Conservation (phyloP, 2,113 vertebrate genomes). For the Sitta europaea region DNA sequence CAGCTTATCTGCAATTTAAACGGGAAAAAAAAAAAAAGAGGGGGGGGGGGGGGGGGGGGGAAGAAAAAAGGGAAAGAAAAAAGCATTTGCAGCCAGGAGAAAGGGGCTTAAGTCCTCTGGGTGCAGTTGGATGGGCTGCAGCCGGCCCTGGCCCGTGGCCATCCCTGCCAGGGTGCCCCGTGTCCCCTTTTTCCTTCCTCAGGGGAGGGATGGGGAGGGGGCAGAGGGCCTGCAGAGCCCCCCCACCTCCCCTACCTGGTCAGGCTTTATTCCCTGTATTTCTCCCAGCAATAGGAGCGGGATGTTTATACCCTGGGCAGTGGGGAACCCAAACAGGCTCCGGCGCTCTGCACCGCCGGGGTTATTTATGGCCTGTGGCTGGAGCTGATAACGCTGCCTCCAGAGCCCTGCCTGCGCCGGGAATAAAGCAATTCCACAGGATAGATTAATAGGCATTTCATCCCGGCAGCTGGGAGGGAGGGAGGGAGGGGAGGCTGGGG, state of each 20-base stretch:
- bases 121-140: neutral
- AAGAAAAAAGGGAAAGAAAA: neutral
- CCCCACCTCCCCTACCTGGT: neutral
- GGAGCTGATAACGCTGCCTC: slow-evolving; percentile 28
- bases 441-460: slow-evolving; percentile 64
- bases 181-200: neutral
- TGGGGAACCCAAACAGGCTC: neutral
- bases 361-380: slow-evolving; percentile 52
- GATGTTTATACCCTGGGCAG: neutral
- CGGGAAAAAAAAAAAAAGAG: neutral
- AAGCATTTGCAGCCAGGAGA: neutral
- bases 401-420: neutral
- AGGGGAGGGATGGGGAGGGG: neutral
- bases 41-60: accelerated
- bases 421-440: slow-evolving; percentile 29
- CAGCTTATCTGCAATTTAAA: slow-evolving; percentile 50
- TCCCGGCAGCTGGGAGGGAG: neutral
- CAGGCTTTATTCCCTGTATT: neutral
- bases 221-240: neutral
- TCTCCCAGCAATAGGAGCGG: neutral
- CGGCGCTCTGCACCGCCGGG: neutral
- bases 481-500: neutral
- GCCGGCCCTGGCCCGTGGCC: neutral
- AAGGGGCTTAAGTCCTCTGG: neutral
- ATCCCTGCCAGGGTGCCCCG: neutral